phyloP scores from a whole-genome alignment of 2,113 vertebrate genomes.

The Apus apus region DNA sequence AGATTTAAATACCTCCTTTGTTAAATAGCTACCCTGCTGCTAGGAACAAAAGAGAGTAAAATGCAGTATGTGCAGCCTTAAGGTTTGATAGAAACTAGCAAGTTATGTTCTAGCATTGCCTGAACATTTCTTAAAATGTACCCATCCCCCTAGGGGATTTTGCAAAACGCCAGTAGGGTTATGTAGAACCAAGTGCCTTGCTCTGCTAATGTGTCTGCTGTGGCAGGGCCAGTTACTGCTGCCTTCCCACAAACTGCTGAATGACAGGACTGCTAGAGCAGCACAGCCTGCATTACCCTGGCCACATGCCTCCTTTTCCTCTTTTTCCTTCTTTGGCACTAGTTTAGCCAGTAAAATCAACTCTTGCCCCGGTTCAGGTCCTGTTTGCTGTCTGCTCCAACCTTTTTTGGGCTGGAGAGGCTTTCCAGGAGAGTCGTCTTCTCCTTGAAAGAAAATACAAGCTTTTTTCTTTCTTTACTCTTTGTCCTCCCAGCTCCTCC shows the following conservation, averaged over 20 bases:
- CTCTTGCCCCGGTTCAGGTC: too few species aligned
- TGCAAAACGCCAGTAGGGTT: accelerated
- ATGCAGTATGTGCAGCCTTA: accelerated
- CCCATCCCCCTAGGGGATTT: accelerated
- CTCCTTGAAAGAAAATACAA: neutral
- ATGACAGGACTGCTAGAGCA: neutral
- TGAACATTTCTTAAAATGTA: neutral
- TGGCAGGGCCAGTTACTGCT: neutral
- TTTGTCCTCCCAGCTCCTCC: neutral
- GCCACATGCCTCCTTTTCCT: neutral
- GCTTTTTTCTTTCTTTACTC: neutral
- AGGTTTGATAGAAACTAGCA: neutral
- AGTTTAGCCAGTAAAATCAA: neutral
- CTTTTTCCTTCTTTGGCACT: neutral
- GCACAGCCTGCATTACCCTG: too few species aligned
- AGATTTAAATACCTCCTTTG: neutral
- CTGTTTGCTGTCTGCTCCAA: neutral
- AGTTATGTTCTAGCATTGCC: neutral
- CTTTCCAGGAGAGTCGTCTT: neutral
- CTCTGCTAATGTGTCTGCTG: accelerated
- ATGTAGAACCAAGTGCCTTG: neutral
- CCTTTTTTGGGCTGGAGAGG: neutral
- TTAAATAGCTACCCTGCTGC: neutral
- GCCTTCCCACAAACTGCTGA: neutral
- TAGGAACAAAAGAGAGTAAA: neutral